Percentiles rank a stretch among this genome's conserved stretches.
phyloP scores from a whole-genome alignment of 2,113 vertebrate species.

The Melanostigma gelatinosum region DNA sequence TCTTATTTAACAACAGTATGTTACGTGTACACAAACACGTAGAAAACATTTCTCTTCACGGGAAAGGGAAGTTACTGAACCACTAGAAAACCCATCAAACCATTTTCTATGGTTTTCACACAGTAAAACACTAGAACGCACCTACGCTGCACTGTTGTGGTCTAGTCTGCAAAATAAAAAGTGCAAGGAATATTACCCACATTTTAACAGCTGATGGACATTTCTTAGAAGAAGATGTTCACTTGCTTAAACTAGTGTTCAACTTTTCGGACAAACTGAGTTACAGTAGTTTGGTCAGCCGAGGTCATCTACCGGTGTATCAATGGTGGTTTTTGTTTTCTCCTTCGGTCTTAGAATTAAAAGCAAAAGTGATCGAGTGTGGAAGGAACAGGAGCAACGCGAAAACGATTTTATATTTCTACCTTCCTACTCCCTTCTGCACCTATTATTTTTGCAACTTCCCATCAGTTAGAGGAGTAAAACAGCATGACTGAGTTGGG shows the following conservation, averaged over 20 bases:
- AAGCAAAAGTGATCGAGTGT: neutral
- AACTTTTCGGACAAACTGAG: neutral
- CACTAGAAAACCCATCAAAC: neutral
- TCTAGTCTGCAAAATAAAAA: neutral
- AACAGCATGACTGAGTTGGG: slow-evolving; percentile 41
- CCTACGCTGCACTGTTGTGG: slow-evolving; percentile 20
- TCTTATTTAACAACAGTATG: neutral
- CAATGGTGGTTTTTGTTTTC: neutral
- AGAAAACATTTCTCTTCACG: slow-evolving; percentile 7
- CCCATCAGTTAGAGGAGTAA: slow-evolving; percentile 46
- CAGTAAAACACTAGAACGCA: neutral
- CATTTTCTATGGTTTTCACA: slow-evolving; percentile 31
- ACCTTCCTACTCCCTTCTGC: neutral
- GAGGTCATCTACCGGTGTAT: neutral
- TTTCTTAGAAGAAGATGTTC: neutral
- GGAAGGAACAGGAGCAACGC: no score
- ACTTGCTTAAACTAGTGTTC: neutral
- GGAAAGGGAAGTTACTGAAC: slow-evolving; percentile 16
- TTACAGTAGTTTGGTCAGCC: neutral
- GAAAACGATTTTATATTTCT: neutral
- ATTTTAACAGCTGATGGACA: neutral
- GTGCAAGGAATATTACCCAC: neutral
- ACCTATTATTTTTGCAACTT: slow-evolving; percentile 27
- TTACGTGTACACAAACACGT: neutral
- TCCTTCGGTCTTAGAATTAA: neutral